These are phyloP conservation scores for Anodontia alba DNA, from an alignment of 2,888 invertebrate genomes.

Conservation along the genomic window DNA sequence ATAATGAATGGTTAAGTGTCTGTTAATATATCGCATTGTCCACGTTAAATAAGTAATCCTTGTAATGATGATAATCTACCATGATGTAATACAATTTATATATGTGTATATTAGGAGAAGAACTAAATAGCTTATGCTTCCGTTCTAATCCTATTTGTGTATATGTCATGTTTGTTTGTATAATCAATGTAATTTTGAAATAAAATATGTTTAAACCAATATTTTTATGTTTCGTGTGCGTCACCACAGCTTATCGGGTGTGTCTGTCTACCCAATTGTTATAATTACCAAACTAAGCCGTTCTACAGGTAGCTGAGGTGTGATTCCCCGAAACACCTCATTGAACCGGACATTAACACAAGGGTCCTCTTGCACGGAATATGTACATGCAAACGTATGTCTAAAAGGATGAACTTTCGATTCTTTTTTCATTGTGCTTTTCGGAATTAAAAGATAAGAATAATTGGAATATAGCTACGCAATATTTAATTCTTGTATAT, in stretches of 20 bases:
- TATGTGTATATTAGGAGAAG: no score
- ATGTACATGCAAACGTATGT: not conserved
- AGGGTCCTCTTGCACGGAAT: not conserved
- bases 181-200: no score
- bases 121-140: no score
- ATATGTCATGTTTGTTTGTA: no score
- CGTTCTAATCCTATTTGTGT: no score
- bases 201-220: no score
- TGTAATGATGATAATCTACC: no score
- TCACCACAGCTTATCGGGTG: conserved; percentile 1
- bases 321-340: not conserved
- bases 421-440: not conserved
- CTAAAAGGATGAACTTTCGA: not conserved
- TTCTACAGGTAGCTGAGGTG: not conserved
- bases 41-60: no score
- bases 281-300: not conserved
- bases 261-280: not conserved
- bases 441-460: not conserved
- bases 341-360: conserved; percentile 4
- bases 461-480: not conserved
- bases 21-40: no score
- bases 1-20: no score
- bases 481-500: no score
- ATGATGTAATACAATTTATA: no score
- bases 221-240: not conserved